Evolutionary conservation across 2,113 vertebrate genomes (phyloP).

Genomic region (Promerops cafer): DNA sequence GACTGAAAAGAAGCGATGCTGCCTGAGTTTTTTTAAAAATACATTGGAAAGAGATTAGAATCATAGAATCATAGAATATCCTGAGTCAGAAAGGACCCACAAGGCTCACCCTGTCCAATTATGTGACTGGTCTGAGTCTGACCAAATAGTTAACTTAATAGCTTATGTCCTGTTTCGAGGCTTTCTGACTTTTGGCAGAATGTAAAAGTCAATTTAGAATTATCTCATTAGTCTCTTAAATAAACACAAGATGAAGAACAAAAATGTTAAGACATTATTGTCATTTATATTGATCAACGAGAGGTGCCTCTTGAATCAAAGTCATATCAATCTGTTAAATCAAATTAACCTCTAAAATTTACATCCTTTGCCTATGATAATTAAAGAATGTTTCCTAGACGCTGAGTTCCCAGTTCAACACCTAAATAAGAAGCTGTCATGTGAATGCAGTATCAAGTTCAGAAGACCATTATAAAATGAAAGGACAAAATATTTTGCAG

Average conservation of each 20-base stretch:
- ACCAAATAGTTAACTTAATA: not conserved
- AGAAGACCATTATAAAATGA: not conserved
- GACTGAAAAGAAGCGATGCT: not conserved
- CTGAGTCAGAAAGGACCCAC: not conserved
- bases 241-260: not conserved
- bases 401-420: not conserved
- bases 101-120: not conserved
- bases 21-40: not conserved
- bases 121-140: not conserved
- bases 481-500: not conserved
- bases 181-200: not conserved
- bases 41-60: not conserved
- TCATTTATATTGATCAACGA: not conserved
- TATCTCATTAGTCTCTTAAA: not conserved
- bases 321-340: not conserved
- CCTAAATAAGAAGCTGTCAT: not conserved
- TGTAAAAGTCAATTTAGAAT: not conserved
- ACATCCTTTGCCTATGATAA: not conserved
- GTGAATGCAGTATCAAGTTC: not conserved
- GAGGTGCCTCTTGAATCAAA: not conserved
- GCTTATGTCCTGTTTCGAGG: not conserved
- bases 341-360: conserved; percentile 6
- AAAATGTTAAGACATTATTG: not conserved
- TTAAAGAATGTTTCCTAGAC: not conserved
- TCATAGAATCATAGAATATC: not conserved